Evolutionary conservation across 2,888 invertebrate species (phyloP).

Genomic region (Nymphalis polychloros): DNA sequence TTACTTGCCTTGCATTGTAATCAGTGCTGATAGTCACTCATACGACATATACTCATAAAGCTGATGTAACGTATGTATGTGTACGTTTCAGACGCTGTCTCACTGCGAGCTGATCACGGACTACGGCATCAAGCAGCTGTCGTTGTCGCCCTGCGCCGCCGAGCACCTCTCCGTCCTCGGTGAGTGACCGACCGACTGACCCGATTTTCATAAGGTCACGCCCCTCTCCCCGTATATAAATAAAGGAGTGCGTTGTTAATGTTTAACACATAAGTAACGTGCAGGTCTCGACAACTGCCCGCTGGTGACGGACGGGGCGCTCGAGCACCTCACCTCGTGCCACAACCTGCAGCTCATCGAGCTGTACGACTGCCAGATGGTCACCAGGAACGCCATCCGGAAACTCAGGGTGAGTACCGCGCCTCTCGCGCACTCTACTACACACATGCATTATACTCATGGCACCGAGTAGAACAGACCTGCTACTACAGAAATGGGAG

Average conservation of each 20-base stretch:
- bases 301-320: conserved; percentile 96
- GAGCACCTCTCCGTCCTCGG: conserved; percentile 96
- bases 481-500: too few relatives aligned
- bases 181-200: conserved; percentile 40
- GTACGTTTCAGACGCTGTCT: conserved; percentile 90
- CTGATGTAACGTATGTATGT: not conserved
- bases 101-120: conserved; percentile 99
- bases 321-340: conserved; percentile 96
- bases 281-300: conserved; percentile 98
- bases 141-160: conserved; percentile 95
- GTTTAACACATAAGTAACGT: not conserved
- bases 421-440: too few relatives aligned
- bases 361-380: conserved; percentile 99
- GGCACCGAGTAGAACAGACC: too few relatives aligned
- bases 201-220: too few relatives aligned
- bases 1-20: too few relatives aligned
- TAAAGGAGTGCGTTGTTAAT: too few relatives aligned
- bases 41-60: too few relatives aligned
- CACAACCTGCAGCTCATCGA: conserved; percentile 98
- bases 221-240: too few relatives aligned
- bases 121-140: conserved; percentile 97
- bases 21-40: too few relatives aligned
- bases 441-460: too few relatives aligned
- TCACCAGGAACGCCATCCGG: conserved; percentile 97
- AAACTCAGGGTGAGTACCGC: conserved; percentile 90